Conservation (phyloP, 2,113 vertebrate species). For the Gymnorhina tibicen region DNA sequence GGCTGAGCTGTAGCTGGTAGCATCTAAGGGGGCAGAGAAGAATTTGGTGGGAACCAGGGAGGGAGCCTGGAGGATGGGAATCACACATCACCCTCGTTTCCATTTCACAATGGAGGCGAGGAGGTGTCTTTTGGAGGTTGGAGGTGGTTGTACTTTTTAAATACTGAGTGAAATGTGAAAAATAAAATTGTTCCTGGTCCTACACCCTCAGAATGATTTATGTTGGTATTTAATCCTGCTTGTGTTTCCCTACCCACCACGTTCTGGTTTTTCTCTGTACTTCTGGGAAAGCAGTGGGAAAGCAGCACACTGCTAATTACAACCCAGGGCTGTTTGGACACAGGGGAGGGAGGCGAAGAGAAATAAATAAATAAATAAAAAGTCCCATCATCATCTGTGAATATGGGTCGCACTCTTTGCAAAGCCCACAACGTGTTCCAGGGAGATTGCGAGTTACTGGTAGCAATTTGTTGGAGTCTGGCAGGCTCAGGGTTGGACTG, state of each 20-base stretch:
- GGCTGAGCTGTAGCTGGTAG: background rate
- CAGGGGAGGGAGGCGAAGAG: background rate
- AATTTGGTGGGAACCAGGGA: background rate
- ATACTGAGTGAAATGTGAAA: constrained; percentile 12
- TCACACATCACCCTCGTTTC: background rate
- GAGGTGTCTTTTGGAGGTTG: constrained; percentile 8
- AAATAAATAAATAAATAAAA: background rate
- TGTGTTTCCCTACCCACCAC: background rate
- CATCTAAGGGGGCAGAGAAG: background rate
- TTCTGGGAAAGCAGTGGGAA: background rate
- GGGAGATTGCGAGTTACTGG: background rate
- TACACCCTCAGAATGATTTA: background rate
- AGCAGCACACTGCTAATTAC: background rate
- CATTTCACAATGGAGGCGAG: background rate
- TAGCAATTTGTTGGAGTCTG: background rate
- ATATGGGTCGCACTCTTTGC: background rate
- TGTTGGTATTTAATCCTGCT: background rate
- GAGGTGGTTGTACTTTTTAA: constrained; percentile 33
- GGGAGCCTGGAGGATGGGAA: background rate
- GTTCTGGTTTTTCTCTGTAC: background rate
- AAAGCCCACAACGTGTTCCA: background rate
- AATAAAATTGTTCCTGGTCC: background rate
- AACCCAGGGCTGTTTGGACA: background rate
- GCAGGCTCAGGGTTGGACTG: background rate
- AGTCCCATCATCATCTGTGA: background rate